Conservation (phyloP, 2,113 vertebrate genomes). For the Phalacrocorax carbo region DNA sequence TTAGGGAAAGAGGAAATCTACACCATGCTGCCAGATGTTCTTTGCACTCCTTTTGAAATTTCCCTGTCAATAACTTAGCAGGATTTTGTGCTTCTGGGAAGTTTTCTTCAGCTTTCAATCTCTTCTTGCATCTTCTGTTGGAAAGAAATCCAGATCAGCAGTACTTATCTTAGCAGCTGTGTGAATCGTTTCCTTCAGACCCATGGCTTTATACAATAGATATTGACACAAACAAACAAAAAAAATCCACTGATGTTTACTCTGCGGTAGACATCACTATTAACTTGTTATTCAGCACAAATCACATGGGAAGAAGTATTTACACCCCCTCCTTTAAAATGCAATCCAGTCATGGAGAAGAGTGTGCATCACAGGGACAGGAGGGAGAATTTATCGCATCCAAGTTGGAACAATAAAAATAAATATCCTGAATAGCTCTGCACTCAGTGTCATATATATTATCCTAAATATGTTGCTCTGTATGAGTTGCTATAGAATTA, state of each 20-base stretch:
- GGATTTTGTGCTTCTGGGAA: not conserved
- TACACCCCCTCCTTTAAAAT: not conserved
- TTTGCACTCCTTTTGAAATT: not conserved
- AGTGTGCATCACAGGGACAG: not conserved
- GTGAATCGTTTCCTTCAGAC: not conserved
- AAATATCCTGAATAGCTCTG: not conserved
- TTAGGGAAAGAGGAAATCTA: not conserved
- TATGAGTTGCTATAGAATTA: not conserved
- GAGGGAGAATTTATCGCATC: not conserved
- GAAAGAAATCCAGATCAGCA: not conserved
- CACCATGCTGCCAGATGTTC: not conserved
- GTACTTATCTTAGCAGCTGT: not conserved
- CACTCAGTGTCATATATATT: not conserved
- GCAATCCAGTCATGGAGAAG: not conserved
- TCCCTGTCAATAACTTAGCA: not conserved
- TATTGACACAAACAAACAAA: not conserved
- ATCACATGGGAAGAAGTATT: not conserved
- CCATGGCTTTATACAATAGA: not conserved
- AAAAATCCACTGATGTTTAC: not conserved
- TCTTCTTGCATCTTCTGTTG: not conserved
- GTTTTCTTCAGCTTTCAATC: not conserved
- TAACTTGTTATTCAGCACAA: not conserved
- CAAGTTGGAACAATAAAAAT: not conserved
- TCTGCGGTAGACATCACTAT: not conserved
- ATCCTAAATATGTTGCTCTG: not conserved